Conservation (phyloP, 2,888 invertebrate species). For the Drosophila subsilvestris region DNA sequence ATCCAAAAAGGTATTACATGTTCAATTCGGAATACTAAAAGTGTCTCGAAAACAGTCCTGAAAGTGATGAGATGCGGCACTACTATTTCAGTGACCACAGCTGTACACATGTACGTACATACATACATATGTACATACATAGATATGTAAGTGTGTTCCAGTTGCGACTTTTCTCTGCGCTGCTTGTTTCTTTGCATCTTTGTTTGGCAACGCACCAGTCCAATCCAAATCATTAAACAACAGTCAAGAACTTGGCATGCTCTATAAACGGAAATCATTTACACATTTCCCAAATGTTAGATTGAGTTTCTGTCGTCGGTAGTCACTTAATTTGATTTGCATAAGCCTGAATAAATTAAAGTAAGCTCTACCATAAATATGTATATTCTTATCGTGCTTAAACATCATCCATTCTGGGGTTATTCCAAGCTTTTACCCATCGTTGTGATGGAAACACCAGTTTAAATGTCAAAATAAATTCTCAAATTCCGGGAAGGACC, state of each 20-base stretch:
- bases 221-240: not conserved
- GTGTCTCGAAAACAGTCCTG: too few relatives aligned
- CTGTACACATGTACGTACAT: not conserved
- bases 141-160: slow-evolving; percentile 14
- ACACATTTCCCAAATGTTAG: not conserved
- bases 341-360: not conserved
- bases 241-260: slow-evolving; percentile 2
- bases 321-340: too few relatives aligned
- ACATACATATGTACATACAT: not conserved
- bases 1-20: too few relatives aligned
- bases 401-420: too few relatives aligned
- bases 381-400: not conserved
- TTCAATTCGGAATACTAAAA: too few relatives aligned
- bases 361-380: not conserved
- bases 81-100: too few relatives aligned
- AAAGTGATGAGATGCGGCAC: too few relatives aligned
- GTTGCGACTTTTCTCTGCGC: not conserved
- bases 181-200: slow-evolving; percentile 29
- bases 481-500: too few relatives aligned
- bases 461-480: too few relatives aligned
- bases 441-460: too few relatives aligned
- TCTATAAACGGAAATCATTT: not conserved
- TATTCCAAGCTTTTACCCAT: too few relatives aligned
- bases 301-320: not conserved
- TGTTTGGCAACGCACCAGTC: slow-evolving; percentile 34